Evolutionary conservation across 1,140 invertebrate genomes (phyloP).

Genomic region (Zophobas morio): DNA sequence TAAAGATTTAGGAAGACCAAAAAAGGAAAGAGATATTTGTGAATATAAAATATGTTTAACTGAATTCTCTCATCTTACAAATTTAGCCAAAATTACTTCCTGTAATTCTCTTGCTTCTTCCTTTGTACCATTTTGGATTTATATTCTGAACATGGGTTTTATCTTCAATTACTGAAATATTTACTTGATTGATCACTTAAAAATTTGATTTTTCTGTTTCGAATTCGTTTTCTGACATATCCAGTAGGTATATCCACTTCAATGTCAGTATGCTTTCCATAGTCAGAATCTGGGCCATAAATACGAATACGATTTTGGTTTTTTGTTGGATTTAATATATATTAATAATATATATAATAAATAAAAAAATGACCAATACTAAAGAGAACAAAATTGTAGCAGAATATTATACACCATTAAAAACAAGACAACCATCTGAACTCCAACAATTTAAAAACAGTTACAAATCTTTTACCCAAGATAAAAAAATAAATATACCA

Average conservation of each 20-base stretch:
- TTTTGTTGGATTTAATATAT: not conserved
- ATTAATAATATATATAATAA: too few relatives aligned
- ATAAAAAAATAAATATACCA: too few relatives aligned
- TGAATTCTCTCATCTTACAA: constrained; percentile 2
- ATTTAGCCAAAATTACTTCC: constrained; percentile 8
- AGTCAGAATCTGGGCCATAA: constrained; percentile 1
- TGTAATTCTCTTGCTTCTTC: constrained; percentile 8
- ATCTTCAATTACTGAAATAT: constrained; percentile 10
- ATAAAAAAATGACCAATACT: too few relatives aligned
- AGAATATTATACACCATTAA: too few relatives aligned
- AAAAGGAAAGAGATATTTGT: constrained; percentile 6
- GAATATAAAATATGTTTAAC: constrained; percentile 13
- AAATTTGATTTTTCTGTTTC: constrained; percentile 14
- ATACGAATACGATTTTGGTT: not conserved
- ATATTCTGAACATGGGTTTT: constrained; percentile 8
- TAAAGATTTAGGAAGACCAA: constrained; percentile 6
- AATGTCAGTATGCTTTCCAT: constrained; percentile 2
- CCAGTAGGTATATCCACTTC: constrained; percentile 10
- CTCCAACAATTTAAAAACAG: too few relatives aligned
- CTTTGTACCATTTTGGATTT: constrained; percentile 10
- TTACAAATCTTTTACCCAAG: too few relatives aligned
- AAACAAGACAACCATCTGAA: too few relatives aligned
- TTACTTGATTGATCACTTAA: constrained; percentile 11
- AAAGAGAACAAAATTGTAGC: too few relatives aligned
- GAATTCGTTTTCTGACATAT: constrained; percentile 14